Evolutionary conservation across 2,888 invertebrate species (phyloP).

Genomic region (Synanthedon andrenaeformis): DNA sequence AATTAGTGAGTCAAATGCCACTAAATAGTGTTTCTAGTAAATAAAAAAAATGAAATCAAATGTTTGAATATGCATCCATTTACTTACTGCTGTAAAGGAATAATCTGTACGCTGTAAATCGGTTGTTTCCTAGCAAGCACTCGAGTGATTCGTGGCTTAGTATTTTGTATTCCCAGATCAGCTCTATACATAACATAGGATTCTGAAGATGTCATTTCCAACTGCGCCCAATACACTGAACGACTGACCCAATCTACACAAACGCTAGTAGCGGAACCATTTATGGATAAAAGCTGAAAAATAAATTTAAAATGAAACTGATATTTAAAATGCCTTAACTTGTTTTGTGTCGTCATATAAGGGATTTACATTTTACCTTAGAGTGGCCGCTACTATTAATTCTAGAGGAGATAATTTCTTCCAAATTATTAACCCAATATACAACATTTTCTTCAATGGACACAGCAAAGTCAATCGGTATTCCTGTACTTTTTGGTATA

Average conservation of each 20-base stretch:
- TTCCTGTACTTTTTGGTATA: slow-evolving; percentile 73
- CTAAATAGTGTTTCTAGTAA: not conserved
- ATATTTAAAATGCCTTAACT: not conserved
- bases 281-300: slow-evolving; percentile 51
- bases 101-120: slow-evolving; percentile 77
- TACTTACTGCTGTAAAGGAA: slow-evolving; percentile 78
- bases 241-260: slow-evolving; percentile 91
- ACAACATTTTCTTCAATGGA: slow-evolving; percentile 78
- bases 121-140: slow-evolving; percentile 67
- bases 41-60: not conserved
- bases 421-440: slow-evolving; percentile 86
- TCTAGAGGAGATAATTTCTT: slow-evolving; percentile 75
- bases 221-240: slow-evolving; percentile 85
- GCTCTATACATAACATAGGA: slow-evolving; percentile 73
- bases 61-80: not conserved
- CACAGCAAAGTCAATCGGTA: slow-evolving; percentile 77
- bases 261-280: slow-evolving; percentile 70
- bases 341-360: not conserved
- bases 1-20: too few species aligned
- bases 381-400: slow-evolving; percentile 65
- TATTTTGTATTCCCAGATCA: slow-evolving; percentile 73
- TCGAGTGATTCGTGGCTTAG: slow-evolving; percentile 60
- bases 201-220: slow-evolving; percentile 52
- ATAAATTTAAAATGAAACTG: not conserved
- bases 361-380: slow-evolving; percentile 32